Percentiles rank a stretch among this genome's conserved stretches.
These are phyloP conservation scores for Falco naumanni DNA, from an alignment of 2,797 vertebrate genomes.

Conservation along the genomic window DNA sequence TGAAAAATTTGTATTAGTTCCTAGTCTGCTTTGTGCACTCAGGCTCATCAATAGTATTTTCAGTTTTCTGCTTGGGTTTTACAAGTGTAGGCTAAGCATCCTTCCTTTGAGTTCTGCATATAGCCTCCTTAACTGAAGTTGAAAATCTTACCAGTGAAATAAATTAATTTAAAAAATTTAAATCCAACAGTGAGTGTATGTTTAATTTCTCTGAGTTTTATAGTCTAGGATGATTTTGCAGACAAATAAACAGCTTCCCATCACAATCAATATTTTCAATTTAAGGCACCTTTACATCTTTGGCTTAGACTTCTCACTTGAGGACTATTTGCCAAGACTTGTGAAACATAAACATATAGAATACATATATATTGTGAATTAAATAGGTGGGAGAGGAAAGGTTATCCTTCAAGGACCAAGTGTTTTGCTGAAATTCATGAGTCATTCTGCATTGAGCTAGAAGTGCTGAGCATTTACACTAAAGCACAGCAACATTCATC, in stretches of 20 bases:
- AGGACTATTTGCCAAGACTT: background rate
- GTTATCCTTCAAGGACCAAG: constrained; percentile 5
- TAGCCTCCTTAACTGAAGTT: background rate
- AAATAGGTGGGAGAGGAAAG: background rate
- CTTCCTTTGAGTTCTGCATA: background rate
- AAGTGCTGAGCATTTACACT: background rate
- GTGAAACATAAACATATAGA: background rate
- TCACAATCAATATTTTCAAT: background rate
- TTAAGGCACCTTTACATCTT: background rate
- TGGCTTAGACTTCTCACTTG: background rate
- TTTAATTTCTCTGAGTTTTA: background rate
- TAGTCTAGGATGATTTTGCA: background rate
- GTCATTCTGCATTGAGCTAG: constrained; percentile 35
- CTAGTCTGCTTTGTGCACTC: background rate
- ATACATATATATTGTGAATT: background rate
- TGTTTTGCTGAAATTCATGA: background rate
- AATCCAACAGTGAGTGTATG: background rate
- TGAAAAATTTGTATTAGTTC: background rate
- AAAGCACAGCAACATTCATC: constrained; percentile 16
- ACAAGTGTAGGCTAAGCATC: background rate
- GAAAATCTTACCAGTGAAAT: background rate
- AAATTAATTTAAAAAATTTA: background rate
- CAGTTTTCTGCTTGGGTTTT: background rate
- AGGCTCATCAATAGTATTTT: background rate
- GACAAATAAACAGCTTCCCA: background rate